phyloP scores from a whole-genome alignment of 2,113 vertebrate species.

The Emydura subglobosa region DNA sequence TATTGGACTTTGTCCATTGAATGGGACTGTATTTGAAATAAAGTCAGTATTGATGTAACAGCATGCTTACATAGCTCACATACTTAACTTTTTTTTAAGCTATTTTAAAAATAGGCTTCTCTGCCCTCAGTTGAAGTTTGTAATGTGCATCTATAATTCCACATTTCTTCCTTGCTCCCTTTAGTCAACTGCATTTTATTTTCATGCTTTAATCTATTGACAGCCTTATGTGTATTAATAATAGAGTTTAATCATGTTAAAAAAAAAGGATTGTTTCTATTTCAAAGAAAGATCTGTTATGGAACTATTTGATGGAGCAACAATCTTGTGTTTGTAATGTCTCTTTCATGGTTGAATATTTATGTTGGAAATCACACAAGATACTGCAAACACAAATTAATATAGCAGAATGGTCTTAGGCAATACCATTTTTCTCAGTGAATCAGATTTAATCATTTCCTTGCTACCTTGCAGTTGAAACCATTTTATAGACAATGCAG shows the following conservation, averaged over 20 bases:
- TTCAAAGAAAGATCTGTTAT: not conserved
- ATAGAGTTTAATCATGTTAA: constrained; percentile 60
- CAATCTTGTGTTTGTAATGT: not conserved
- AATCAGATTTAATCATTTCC: not conserved
- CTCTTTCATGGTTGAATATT: constrained; percentile 54
- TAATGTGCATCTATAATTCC: constrained; percentile 39
- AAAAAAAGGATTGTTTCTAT: constrained; percentile 13
- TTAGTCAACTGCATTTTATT: not conserved
- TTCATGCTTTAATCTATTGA: constrained; percentile 50
- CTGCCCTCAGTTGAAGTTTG: not conserved
- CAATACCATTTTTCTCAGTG: not conserved
- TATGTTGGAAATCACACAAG: constrained; percentile 25
- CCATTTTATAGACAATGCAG: not conserved
- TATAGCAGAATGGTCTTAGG: not conserved
- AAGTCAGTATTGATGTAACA: fast-evolving
- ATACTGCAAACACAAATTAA: not conserved
- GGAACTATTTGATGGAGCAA: constrained; percentile 8
- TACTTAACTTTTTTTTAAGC: not conserved
- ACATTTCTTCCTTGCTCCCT: constrained; percentile 42
- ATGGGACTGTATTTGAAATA: not conserved
- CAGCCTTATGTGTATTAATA: constrained; percentile 31
- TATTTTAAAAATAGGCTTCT: not conserved
- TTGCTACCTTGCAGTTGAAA: not conserved
- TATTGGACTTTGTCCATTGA: not conserved
- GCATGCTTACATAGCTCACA: fast-evolving